Percentiles rank a stretch among this genome's conserved stretches.
These are phyloP conservation scores for Rapana venosa DNA, from an alignment of 2,888 invertebrate genomes.

Conservation along the genomic window DNA sequence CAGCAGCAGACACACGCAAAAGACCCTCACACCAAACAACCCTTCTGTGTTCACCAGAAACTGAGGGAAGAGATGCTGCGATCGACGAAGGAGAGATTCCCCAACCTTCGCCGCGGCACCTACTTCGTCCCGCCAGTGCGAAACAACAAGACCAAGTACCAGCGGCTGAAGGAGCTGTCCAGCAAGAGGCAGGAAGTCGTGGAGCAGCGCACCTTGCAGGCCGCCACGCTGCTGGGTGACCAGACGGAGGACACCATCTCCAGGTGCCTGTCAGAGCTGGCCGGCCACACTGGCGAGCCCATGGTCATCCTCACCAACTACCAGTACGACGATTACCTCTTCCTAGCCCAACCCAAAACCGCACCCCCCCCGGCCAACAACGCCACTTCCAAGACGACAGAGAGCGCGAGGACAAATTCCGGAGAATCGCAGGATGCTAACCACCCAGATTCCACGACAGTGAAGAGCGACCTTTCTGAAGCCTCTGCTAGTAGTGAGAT, in stretches of 20 bases:
- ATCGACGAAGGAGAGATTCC: background rate
- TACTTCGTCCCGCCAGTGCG: background rate
- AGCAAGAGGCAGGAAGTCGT: background rate
- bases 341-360: background rate
- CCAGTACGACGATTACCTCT: slow-evolving; percentile 30
- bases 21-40: background rate
- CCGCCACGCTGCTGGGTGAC: slow-evolving; percentile 6
- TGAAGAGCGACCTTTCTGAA: background rate
- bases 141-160: slow-evolving; percentile 7
- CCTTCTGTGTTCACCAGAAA: background rate
- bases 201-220: background rate
- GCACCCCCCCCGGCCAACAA: background rate
- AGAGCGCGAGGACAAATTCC: background rate
- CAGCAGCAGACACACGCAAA: background rate
- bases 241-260: slow-evolving; percentile 18
- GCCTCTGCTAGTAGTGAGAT: background rate
- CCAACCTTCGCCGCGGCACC: background rate
- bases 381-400: background rate
- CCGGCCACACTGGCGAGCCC: background rate
- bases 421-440: too few relatives aligned
- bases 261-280: background rate
- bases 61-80: background rate
- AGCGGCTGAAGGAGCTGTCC: background rate
- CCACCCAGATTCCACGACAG: background rate
- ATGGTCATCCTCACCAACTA: slow-evolving; percentile 24